phyloP scores from a whole-genome alignment of 2,888 invertebrate species.

The Amblyjoppa fuscipennis region DNA sequence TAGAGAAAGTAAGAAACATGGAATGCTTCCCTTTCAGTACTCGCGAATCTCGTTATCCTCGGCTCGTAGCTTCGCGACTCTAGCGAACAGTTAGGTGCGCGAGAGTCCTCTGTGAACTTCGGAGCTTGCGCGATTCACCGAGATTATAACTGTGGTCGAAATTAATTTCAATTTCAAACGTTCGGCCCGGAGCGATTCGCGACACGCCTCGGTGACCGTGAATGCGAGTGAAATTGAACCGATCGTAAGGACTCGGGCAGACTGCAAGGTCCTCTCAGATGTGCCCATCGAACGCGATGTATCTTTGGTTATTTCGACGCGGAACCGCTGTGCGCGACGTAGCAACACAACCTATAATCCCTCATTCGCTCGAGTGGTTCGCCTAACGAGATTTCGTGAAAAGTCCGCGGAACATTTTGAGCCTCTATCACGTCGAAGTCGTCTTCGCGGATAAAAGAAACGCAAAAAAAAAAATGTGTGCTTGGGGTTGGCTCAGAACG shows the following conservation, averaged over 20 bases:
- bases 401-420: slow-evolving; percentile 79
- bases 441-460: slow-evolving; percentile 62
- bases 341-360: slow-evolving; percentile 31
- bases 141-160: slow-evolving; percentile 71
- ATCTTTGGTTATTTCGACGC: slow-evolving; percentile 24
- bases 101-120: slow-evolving; percentile 69
- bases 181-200: slow-evolving; percentile 67
- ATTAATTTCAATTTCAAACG: slow-evolving; percentile 83
- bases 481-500: no score
- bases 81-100: slow-evolving; percentile 60
- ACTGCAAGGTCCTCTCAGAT: slow-evolving; percentile 39
- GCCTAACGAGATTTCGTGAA: slow-evolving; percentile 78
- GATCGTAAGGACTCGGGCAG: slow-evolving; percentile 72
- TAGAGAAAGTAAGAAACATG: background rate
- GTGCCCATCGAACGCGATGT: background rate
- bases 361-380: slow-evolving; percentile 54
- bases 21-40: background rate
- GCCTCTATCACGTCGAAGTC: slow-evolving; percentile 80
- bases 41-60: slow-evolving; percentile 17
- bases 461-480: no score
- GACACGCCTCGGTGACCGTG: slow-evolving; percentile 78
- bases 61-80: slow-evolving; percentile 63
- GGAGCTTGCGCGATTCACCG: slow-evolving; percentile 33
- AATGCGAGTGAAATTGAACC: slow-evolving; percentile 82
- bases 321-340: background rate